Evolutionary conservation across 2,113 vertebrate species (phyloP).

Genomic region (Ammodramus savannarum): DNA sequence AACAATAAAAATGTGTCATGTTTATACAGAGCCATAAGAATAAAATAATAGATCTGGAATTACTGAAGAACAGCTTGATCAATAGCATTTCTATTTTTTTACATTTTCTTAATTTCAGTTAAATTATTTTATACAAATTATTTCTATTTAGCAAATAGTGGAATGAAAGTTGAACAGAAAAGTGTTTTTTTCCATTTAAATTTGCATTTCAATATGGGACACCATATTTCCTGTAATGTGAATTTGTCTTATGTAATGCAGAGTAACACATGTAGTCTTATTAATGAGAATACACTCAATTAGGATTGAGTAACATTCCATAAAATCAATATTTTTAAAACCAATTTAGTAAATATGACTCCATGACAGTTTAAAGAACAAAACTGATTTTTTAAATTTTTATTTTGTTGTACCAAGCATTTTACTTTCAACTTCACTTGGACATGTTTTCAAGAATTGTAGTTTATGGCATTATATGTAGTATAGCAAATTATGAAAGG

Average conservation of each 20-base stretch:
- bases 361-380: neutral
- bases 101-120: neutral
- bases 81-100: neutral
- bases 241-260: neutral
- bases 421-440: neutral
- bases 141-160: neutral
- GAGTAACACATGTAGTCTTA: neutral
- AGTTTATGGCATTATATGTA: neutral
- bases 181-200: neutral
- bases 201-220: neutral
- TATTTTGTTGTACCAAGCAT: neutral
- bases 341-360: neutral
- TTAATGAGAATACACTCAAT: neutral
- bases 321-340: neutral
- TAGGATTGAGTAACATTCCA: neutral
- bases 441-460: neutral
- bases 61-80: neutral
- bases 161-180: neutral
- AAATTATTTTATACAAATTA: neutral
- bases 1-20: neutral
- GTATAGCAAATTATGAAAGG: neutral
- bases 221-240: neutral
- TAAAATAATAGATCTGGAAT: neutral
- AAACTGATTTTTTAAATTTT: neutral
- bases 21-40: neutral